Evolutionary conservation across 1,140 invertebrate genomes (phyloP), one percentile per base, ranked within the genome.

Genomic region (Metaphire vulgaris): DNA sequence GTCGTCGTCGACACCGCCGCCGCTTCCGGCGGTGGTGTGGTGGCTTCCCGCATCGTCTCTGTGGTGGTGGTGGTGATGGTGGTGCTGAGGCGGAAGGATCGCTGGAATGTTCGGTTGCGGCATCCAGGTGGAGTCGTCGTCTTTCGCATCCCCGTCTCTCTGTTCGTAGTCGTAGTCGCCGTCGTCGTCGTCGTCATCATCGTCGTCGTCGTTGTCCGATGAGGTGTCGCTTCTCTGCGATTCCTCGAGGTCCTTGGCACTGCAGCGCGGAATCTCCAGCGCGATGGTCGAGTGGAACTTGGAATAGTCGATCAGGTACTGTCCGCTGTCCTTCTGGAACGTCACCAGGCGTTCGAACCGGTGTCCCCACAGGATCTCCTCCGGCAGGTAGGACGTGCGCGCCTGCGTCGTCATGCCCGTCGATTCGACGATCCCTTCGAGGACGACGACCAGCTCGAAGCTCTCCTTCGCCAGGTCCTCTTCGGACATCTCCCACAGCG

Each of bases 331-430:
- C 34, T 82, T 79, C 68, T 84, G 80, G 72, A 82, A 85, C 73
- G 84, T 83, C 30, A 84, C 81, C 28, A 80, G 75, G 32, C 69
- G 56, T 34, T 80, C 77, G 29, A 78, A 76, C 1, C 67, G n/a
- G n/a, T n/a, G n/a, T n/a, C n/a, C n/a, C n/a, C n/a, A n/a, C n/a
- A n/a, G n/a, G n/a, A n/a, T n/a, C 29, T 77, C 78, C 15, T 29
- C 41, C 1, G 77, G 75, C 0, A 79, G 65, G 71, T 97, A 98
- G 80, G 94, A 96, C 0, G 94, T 93, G 16, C 94, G 87, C 0
- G 92, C 92, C 85, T 94, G 77, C 75, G 15, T n/a, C n/a, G n/a
- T n/a, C n/a, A n/a, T n/a, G n/a, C n/a, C n/a, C n/a, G n/a, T n/a
- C n/a, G n/a, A n/a, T n/a, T n/a, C n/a, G n/a, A n/a, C n/a, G n/a